Evolutionary conservation across 2,888 invertebrate genomes (phyloP).

Genomic region (Axea sp.): DNA sequence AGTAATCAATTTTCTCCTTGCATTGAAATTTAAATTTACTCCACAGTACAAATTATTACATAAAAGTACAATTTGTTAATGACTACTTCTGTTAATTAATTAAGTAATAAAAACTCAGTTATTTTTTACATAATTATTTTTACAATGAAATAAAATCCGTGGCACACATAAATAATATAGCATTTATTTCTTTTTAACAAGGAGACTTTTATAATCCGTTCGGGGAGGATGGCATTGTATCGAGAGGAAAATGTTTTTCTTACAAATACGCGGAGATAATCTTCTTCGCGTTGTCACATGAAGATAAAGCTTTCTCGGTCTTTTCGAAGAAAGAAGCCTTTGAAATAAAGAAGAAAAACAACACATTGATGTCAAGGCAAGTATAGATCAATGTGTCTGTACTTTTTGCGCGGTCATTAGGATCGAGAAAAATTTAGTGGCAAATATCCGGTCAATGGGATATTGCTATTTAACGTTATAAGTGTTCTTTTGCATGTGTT

Average conservation of each 20-base stretch:
- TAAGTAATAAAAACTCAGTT: too few species aligned
- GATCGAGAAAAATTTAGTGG: conserved; percentile 31
- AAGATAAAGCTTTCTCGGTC: conserved; percentile 10
- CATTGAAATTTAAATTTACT: conserved; percentile 10
- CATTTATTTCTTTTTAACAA: too few species aligned
- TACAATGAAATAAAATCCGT: too few species aligned
- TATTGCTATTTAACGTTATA: too few species aligned
- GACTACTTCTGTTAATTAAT: too few species aligned
- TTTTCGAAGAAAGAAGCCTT: conserved; percentile 10
- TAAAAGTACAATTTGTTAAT: too few species aligned
- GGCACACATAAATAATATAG: too few species aligned
- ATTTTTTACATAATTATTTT: too few species aligned
- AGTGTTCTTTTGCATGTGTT: too few species aligned
- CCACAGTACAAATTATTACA: neutral
- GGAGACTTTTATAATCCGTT: too few species aligned
- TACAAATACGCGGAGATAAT: conserved; percentile 8
- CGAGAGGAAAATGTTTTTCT: conserved; percentile 15
- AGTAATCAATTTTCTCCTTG: conserved; percentile 11
- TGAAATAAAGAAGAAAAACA: conserved; percentile 35
- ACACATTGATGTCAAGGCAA: conserved; percentile 33
- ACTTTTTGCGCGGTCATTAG: conserved; percentile 6
- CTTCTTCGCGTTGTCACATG: neutral
- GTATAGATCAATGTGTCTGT: conserved; percentile 2
- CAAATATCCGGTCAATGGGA: conserved; percentile 34
- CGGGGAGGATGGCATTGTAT: neutral